Conservation (phyloP, 2,888 invertebrate genomes). For the Harpagoxenus sublaevis region DNA sequence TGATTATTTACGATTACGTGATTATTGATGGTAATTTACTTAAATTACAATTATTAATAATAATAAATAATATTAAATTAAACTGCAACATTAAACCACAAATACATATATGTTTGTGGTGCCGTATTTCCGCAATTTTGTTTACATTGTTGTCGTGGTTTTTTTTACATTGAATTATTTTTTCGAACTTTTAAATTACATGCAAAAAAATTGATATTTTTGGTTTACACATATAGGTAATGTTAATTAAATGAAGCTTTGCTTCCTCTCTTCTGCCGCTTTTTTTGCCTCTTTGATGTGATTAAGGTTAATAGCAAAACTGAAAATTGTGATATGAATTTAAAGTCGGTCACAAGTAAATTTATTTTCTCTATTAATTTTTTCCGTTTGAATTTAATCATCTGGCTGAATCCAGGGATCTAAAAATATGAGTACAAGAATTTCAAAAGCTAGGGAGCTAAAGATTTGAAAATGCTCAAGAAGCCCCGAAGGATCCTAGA, state of each 20-base stretch:
- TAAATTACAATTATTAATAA: constrained; percentile 9
- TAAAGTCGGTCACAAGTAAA: background rate
- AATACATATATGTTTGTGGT: background rate
- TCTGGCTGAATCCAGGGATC: background rate
- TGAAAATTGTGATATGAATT: background rate
- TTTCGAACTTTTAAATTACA: background rate
- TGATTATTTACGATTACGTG: background rate
- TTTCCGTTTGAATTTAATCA: background rate
- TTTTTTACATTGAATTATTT: background rate
- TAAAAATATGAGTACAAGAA: background rate
- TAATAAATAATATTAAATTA: background rate
- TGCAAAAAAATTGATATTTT: background rate
- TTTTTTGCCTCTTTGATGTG: background rate
- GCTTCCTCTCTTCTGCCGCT: too few relatives aligned
- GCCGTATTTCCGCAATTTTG: background rate
- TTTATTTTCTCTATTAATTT: constrained; percentile 4
- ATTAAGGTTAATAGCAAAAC: background rate
- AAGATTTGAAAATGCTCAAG: background rate
- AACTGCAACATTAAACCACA: background rate
- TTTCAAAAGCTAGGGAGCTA: background rate
- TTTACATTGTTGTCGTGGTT: background rate
- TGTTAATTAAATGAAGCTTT: background rate
- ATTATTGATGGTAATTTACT: background rate
- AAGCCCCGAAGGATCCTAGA: background rate
- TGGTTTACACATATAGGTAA: background rate